Evolutionary conservation across 2,113 vertebrate species (phyloP).

Genomic region (Cygnus atratus): DNA sequence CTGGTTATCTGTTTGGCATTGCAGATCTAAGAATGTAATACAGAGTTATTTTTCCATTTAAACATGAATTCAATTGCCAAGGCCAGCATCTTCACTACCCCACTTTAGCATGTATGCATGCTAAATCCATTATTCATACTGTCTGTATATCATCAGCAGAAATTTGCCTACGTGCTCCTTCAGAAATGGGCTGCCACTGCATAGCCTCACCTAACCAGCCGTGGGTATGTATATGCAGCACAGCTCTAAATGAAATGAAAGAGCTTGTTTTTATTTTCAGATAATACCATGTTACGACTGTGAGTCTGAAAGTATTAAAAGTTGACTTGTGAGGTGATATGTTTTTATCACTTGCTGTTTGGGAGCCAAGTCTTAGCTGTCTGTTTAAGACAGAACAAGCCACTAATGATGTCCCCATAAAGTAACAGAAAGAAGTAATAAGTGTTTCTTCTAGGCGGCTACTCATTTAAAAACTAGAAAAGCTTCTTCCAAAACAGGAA

Average conservation of each 20-base stretch:
- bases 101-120: not conserved
- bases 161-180: not conserved
- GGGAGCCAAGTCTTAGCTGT: not conserved
- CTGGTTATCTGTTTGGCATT: not conserved
- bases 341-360: not conserved
- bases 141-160: not conserved
- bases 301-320: not conserved
- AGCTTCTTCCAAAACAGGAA: not conserved
- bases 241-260: not conserved
- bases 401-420: not conserved
- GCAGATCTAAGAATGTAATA: not conserved
- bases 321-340: not conserved
- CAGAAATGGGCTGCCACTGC: not conserved
- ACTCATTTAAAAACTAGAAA: not conserved
- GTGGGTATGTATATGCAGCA: fast-evolving
- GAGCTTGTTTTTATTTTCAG: not conserved
- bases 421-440: not conserved
- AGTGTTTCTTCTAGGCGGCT: not conserved
- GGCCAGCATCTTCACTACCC: not conserved
- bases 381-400: not conserved
- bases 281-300: not conserved
- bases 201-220: not conserved
- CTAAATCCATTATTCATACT: conserved; percentile 19
- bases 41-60: not conserved
- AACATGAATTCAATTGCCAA: not conserved